phyloP scores from a whole-genome alignment of 1,140 invertebrate genomes.

The Portunus trituberculatus region DNA sequence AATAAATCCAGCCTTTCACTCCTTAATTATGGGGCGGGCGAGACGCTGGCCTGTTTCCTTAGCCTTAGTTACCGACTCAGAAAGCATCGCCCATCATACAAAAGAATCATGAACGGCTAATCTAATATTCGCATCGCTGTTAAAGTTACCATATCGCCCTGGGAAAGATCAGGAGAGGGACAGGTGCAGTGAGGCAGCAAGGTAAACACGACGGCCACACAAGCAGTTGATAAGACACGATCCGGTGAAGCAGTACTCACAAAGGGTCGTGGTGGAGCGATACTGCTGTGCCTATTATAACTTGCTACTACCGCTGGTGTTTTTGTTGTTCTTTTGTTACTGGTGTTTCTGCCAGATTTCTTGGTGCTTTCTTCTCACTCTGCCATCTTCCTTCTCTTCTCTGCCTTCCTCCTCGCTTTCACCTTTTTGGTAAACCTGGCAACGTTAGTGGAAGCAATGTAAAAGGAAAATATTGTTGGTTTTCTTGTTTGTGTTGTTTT shows the following conservation, averaged over 20 bases:
- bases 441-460: too few relatives aligned
- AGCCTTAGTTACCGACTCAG: neutral
- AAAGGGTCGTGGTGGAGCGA: neutral
- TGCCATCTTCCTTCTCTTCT: too few relatives aligned
- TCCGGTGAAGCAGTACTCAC: neutral
- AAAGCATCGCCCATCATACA: neutral
- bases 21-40: constrained; percentile 1
- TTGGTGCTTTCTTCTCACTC: too few relatives aligned
- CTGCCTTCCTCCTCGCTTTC: neutral
- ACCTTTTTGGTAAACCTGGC: too few relatives aligned
- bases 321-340: too few relatives aligned
- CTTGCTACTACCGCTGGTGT: neutral
- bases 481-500: too few relatives aligned
- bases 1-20: constrained; percentile 1
- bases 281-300: neutral
- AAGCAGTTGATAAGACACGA: neutral
- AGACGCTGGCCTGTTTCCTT: neutral
- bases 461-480: too few relatives aligned
- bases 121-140: neutral
- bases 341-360: too few relatives aligned
- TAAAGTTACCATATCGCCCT: too few relatives aligned
- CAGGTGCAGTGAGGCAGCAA: neutral
- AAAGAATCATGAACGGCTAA: neutral
- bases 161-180: neutral
- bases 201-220: neutral